A percentile compares a stretch with the other conserved stretches of the same genome.
Conservation (phyloP, 2,797 vertebrate species). For the Phataginus tetradactyla region DNA sequence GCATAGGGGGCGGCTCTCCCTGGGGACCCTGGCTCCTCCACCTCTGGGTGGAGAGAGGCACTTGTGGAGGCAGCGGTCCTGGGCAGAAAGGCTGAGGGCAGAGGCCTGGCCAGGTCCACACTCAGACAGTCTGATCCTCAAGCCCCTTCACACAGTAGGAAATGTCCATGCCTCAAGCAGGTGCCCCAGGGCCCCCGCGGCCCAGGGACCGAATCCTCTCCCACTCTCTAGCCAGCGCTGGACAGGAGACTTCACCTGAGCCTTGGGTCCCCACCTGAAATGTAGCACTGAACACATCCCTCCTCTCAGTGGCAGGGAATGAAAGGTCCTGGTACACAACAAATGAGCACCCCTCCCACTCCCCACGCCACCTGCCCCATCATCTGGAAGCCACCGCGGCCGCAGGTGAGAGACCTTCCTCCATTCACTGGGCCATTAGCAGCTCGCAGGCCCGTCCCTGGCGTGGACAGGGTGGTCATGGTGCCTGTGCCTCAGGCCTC, state of each 20-base stretch:
- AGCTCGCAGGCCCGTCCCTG: not conserved
- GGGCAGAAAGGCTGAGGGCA: not conserved
- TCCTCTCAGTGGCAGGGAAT: not conserved
- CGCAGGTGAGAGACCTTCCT: not conserved
- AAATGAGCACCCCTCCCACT: not conserved
- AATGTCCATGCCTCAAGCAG: not conserved
- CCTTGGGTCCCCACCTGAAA: not conserved
- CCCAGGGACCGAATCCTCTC: too few relatives aligned
- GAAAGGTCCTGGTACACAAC: not conserved
- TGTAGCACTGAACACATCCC: accelerated
- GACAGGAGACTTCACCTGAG: not conserved
- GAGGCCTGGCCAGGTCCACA: not conserved
- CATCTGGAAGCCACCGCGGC: accelerated
- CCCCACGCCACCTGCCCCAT: not conserved
- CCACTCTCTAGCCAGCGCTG: not conserved
- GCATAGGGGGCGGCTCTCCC: not conserved
- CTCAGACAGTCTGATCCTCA: not conserved
- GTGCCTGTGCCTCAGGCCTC: not conserved
- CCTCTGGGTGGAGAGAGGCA: accelerated
- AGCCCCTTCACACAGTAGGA: accelerated
- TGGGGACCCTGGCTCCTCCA: not conserved
- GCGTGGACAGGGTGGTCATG: accelerated
- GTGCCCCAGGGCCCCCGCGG: not conserved
- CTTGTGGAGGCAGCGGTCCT: not conserved
- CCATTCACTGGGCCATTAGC: accelerated